Conservation (phyloP, 2,113 vertebrate species). For the Boulengeromyrus knoepffleri region DNA sequence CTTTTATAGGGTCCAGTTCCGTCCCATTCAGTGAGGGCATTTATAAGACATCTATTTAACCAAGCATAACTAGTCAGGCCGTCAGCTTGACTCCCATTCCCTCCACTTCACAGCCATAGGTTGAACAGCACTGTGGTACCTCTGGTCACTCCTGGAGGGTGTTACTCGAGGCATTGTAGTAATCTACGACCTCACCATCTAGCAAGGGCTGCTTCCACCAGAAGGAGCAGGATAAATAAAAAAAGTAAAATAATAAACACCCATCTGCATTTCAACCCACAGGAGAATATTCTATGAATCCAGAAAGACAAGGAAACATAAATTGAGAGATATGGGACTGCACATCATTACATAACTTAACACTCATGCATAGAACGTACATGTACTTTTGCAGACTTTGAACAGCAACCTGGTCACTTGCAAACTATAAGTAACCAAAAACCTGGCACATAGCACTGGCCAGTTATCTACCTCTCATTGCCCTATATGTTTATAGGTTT, state of each 20-base stretch:
- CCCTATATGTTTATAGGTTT: neutral
- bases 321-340: neutral
- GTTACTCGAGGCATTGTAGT: neutral
- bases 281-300: neutral
- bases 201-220: neutral
- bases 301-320: neutral
- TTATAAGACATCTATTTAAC: constrained; percentile 64
- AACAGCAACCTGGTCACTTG: neutral
- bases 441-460: neutral
- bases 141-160: neutral
- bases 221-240: neutral
- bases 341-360: neutral
- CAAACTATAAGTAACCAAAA: neutral
- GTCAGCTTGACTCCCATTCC: constrained; percentile 43
- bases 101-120: constrained; percentile 35
- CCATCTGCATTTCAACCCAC: neutral
- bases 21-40: constrained; percentile 40
- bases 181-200: constrained; percentile 8
- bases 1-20: constrained; percentile 31
- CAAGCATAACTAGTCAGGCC: constrained; percentile 58
- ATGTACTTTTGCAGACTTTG: neutral
- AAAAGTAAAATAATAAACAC: neutral
- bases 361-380: neutral
- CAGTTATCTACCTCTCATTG: neutral
- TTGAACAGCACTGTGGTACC: neutral